Base-by-base conservation (phyloP, 2,888 invertebrate species). In the Diarsia dahlii region DNA sequence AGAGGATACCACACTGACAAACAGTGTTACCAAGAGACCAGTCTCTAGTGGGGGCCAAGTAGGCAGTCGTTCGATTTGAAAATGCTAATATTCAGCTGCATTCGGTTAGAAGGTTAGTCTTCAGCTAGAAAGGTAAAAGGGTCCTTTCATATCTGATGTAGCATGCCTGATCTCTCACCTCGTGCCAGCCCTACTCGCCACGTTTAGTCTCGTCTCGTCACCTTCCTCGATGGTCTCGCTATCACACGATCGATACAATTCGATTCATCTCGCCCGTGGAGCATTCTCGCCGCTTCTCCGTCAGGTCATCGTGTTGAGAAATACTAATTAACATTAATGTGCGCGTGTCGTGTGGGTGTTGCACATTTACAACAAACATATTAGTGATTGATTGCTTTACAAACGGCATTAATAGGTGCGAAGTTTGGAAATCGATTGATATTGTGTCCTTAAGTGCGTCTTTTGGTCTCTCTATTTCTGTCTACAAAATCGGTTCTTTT, bases 321-420 rank as follows among this genome's bases (percentile, higher is more conserved):
- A 87, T 80, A 62, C 71, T 82, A 74, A 82, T 88, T 81, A 84
- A 84, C 71, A 54, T 80, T 71, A 81, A 80, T 79, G 70, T 75
- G 65, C 63, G 73, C 56, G 74, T 74, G 65, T 76, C 75, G 75
- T 74, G 80, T 76, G 71, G 65, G 78, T 48, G 76, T 79, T 75
- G 76, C 76, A 76, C 77, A 54, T 80, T 80, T 71, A 87, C 69
- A 50, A 45, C 3, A 28, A 75, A 63, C 81, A 73, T 71, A 74
- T 60, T 74, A 74, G 58, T 58, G 71, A 63, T 63, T 45, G 15
- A 65, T 74, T 71, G n/a, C 60, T 70, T 72, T 76, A 64, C n/a
- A 71, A 76, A 63, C 39, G 54, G 60, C 66, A 74, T 39, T 74
- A 18, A 3, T 4, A 45, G 20, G 20, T 9, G 54, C 18, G 12